Conservation (phyloP, 2,797 vertebrate species). For the Paedocypris micromegethes region DNA sequence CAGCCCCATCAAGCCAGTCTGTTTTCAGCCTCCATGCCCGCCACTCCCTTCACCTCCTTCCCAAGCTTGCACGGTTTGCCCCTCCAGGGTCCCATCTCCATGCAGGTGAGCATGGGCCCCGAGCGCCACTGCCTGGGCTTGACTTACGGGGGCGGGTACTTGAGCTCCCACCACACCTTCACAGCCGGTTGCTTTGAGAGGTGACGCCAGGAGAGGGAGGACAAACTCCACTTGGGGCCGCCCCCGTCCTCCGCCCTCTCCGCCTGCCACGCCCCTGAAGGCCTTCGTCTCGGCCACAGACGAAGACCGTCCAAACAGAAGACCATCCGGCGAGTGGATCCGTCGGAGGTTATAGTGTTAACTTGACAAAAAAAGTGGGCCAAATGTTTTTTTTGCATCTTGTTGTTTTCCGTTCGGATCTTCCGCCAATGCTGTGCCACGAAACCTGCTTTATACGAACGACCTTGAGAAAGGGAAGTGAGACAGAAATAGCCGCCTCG, state of each 20-base stretch:
- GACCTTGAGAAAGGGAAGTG: too few relatives aligned
- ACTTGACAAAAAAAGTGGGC: slow-evolving; percentile 53
- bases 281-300: slow-evolving; percentile 44
- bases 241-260: slow-evolving; percentile 66
- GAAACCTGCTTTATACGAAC: not conserved
- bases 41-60: slow-evolving; percentile 59
- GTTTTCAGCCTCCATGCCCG: slow-evolving; percentile 50
- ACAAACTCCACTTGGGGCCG: slow-evolving; percentile 54
- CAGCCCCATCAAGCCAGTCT: slow-evolving; percentile 72
- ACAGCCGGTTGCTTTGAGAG: slow-evolving; percentile 78
- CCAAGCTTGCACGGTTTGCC: slow-evolving; percentile 65
- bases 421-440: slow-evolving; percentile 7
- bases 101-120: slow-evolving; percentile 72
- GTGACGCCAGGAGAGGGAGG: slow-evolving; percentile 74
- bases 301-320: slow-evolving; percentile 69
- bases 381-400: slow-evolving; percentile 17
- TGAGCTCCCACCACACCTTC: slow-evolving; percentile 68
- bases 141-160: slow-evolving; percentile 73
- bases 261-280: slow-evolving; percentile 26
- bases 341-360: slow-evolving; percentile 71
- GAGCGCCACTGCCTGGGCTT: slow-evolving; percentile 75
- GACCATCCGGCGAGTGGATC: slow-evolving; percentile 59
- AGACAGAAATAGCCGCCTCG: not conserved
- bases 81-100: slow-evolving; percentile 66
- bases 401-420: slow-evolving; percentile 16